phyloP scores from a whole-genome alignment of 2,888 invertebrate species.

The Rhodophaea formosa region DNA sequence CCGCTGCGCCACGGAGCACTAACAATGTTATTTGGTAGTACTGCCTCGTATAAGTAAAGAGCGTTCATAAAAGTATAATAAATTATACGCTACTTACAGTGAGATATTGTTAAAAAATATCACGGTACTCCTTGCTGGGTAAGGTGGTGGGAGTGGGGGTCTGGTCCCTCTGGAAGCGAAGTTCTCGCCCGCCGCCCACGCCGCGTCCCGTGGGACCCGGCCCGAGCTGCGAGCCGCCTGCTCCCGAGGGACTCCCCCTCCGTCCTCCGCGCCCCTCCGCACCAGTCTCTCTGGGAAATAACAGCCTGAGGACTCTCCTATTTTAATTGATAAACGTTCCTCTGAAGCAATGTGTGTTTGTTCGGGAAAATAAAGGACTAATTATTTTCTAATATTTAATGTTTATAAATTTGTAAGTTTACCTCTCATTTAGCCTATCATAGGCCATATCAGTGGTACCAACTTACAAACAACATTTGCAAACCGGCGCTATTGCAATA shows the following conservation, averaged over 20 bases:
- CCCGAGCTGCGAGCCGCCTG: constrained; percentile 72
- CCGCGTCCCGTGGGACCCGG: constrained; percentile 67
- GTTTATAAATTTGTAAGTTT: too few relatives aligned
- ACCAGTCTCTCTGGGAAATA: constrained; percentile 62
- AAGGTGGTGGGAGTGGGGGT: constrained; percentile 54
- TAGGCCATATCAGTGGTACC: too few relatives aligned
- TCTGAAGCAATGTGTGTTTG: neutral
- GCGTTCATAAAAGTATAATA: too few relatives aligned
- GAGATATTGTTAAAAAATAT: constrained; percentile 70
- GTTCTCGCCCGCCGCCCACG: constrained; percentile 75
- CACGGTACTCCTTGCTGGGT: constrained; percentile 50
- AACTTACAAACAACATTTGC: too few relatives aligned
- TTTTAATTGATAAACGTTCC: constrained; percentile 62
- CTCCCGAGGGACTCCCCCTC: constrained; percentile 58
- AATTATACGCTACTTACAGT: neutral
- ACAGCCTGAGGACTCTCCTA: constrained; percentile 67
- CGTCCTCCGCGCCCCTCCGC: constrained; percentile 33
- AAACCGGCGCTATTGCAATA: too few relatives aligned
- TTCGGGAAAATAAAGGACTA: neutral
- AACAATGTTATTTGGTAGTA: too few relatives aligned
- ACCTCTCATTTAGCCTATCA: too few relatives aligned
- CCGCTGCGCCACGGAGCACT: too few relatives aligned
- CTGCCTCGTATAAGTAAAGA: too few relatives aligned
- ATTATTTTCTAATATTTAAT: too few relatives aligned
- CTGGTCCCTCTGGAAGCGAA: constrained; percentile 68